Base-by-base conservation (phyloP, 2,113 vertebrate genomes). In the Ariopsis seemanni region DNA sequence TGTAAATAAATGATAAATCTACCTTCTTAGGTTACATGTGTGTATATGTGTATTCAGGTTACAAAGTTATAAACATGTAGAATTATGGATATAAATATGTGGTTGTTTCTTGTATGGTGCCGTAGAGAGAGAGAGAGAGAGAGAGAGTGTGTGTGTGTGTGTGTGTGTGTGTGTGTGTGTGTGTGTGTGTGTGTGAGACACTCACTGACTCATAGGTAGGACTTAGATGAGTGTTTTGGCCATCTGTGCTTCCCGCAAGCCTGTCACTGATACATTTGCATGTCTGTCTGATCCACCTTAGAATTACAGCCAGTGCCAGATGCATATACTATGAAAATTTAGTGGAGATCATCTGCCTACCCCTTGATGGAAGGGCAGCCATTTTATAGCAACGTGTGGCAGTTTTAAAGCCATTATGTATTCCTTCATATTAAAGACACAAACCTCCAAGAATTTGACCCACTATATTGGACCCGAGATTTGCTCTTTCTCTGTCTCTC, bases 181-280 rank as follows among this genome's bases (percentile, higher is more conserved):
- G 55, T 22, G n/a, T 52, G 79, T 79, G 22, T 77, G 48, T 78
- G 50, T 88, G 14, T 86, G 72, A 27, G 87, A 88, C 89, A 93
- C 83, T 83, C 74, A 90, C 87, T 95, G 93, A 95, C 91, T 95
- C 94, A 94, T 90, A 93, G 88, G 42, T 72, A 69, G 78, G 74
- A 50, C 88, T 92, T 82, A 88, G 90, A 90, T 92, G 91, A 27
- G 87, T 91, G 91, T 86, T 93, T 88, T 93, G 89, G 89, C 93
- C 91, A 93, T 94, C 93, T 95, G 92, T 89, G 90, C 92, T 87
- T 90, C 89, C 92, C 91, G 91, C 92, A 92, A 89, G 87, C 88
- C 90, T 86, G 91, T 92, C 91, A 55, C 88, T 87, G 87, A 93
- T 92, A 91, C 92, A 82, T 91, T 85, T 88, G 88, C 85, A 62